phyloP scores from a whole-genome alignment of 2,888 invertebrate genomes.

The Myopa tessellatipennis region DNA sequence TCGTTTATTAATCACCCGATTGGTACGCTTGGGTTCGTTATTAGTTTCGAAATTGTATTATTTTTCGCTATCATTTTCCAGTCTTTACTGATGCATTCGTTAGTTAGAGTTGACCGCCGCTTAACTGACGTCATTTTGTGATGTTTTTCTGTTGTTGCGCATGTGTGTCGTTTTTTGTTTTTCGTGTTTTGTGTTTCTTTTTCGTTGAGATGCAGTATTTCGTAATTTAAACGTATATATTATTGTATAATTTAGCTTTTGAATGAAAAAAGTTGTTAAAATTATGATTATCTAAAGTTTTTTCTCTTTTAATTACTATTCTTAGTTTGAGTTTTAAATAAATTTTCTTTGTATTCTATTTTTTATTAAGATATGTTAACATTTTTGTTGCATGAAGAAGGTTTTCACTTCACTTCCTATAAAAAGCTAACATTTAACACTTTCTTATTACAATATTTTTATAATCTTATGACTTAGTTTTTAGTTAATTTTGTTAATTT shows the following conservation, averaged over 20 bases:
- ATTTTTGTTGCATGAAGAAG: background rate
- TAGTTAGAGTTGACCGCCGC: background rate
- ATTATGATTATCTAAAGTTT: too few relatives aligned
- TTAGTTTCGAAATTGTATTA: slow-evolving; percentile 40
- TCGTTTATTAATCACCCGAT: slow-evolving; percentile 57
- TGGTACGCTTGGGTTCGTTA: slow-evolving; percentile 28
- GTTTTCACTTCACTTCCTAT: background rate
- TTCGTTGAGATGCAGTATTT: background rate
- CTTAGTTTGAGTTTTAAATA: too few relatives aligned
- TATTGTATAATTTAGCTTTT: too few relatives aligned
- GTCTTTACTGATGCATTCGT: slow-evolving; percentile 36
- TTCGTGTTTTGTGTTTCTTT: background rate
- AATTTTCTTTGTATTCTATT: background rate
- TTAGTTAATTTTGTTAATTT: background rate
- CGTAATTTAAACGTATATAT: too few relatives aligned
- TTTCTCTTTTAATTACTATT: too few relatives aligned
- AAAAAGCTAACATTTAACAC: background rate
- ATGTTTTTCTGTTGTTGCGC: background rate
- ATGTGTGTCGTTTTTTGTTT: slow-evolving; percentile 14
- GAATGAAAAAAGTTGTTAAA: too few relatives aligned
- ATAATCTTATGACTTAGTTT: background rate
- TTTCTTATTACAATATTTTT: too few relatives aligned
- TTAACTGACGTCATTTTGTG: background rate
- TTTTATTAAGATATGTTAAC: background rate
- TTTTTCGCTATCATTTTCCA: slow-evolving; percentile 36